These are phyloP conservation scores for Drosophila azteca DNA, from an alignment of 1,140 invertebrate genomes.

Conservation along the genomic window DNA sequence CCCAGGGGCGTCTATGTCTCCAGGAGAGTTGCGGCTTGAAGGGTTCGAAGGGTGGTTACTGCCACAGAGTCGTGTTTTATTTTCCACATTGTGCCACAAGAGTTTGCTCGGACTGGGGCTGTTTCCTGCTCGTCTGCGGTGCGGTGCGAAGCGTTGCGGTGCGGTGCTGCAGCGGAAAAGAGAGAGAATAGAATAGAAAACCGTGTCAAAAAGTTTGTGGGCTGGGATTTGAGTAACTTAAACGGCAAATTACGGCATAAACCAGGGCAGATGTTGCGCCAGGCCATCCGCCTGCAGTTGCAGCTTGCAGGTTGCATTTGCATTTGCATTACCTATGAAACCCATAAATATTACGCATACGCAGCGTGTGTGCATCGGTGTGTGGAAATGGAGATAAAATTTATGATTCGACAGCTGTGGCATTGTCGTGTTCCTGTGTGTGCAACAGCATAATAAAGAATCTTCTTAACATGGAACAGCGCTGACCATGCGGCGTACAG, in stretches of 20 bases:
- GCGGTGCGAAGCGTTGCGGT: slow-evolving; percentile 14
- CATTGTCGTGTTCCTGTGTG: slow-evolving; percentile 1
- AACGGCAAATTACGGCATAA: neutral
- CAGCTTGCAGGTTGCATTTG: too few relatives aligned
- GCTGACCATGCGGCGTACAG: slow-evolving; percentile 8
- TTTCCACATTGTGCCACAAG: slow-evolving; percentile 71
- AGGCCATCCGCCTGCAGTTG: neutral
- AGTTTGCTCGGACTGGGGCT: slow-evolving; percentile 19
- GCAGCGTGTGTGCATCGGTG: slow-evolving; percentile 10
- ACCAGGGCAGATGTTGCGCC: slow-evolving; percentile 8
- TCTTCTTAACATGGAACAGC: slow-evolving; percentile 26
- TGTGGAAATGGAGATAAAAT: slow-evolving; percentile 16
- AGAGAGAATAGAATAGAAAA: neutral
- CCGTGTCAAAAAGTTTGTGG: slow-evolving; percentile 11
- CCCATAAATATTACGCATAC: slow-evolving; percentile 36
- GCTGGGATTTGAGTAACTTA: neutral
- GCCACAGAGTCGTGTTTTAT: slow-evolving; percentile 68
- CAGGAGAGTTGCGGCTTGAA: neutral
- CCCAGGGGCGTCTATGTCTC: slow-evolving; percentile 43
- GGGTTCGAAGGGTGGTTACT: slow-evolving; percentile 14
- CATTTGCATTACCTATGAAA: slow-evolving; percentile 28
- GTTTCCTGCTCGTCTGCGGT: slow-evolving; percentile 49
- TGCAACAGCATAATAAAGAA: slow-evolving; percentile 45
- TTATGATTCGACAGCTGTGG: slow-evolving; percentile 27
- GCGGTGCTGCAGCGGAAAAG: slow-evolving; percentile 21